phyloP scores from a whole-genome alignment of 1,140 invertebrate species.

The Leptinotarsa undecemlineata region DNA sequence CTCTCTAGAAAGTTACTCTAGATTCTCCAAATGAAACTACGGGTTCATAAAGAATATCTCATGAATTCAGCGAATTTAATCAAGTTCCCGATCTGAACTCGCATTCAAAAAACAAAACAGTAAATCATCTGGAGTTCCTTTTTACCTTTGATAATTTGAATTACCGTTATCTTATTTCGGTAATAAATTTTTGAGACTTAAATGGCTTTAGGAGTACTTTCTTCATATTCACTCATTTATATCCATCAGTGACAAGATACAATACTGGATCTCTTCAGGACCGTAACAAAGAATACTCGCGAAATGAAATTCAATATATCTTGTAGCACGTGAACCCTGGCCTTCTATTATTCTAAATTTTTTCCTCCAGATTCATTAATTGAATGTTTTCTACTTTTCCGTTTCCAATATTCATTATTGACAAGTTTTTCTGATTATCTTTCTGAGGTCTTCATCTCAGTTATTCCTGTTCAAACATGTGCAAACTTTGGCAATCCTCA shows the following conservation, averaged over 20 bases:
- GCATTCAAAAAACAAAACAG: neutral
- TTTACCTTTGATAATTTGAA: constrained; percentile 10
- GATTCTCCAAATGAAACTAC: neutral
- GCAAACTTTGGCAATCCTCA: no score
- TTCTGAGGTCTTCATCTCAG: no score
- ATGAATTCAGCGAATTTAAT: neutral
- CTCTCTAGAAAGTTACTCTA: neutral
- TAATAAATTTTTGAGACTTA: constrained; percentile 16
- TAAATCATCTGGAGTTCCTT: neutral
- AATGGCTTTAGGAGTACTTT: constrained; percentile 20
- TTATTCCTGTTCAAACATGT: no score
- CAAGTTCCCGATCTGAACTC: neutral
- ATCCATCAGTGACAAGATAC: constrained; percentile 22
- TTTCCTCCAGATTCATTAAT: no score
- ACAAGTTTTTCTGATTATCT: no score
- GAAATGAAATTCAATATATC: no score
- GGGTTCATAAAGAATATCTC: neutral
- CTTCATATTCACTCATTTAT: constrained; percentile 24
- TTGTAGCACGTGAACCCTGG: no score
- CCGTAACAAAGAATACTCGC: neutral
- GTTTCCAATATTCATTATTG: no score
- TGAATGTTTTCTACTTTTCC: no score
- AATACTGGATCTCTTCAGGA: constrained; percentile 9
- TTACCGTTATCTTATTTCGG: constrained; percentile 14
- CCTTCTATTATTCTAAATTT: no score